These are phyloP conservation scores for Pangasianodon hypophthalmus DNA, from an alignment of 2,113 vertebrate species.

Conservation along the genomic window DNA sequence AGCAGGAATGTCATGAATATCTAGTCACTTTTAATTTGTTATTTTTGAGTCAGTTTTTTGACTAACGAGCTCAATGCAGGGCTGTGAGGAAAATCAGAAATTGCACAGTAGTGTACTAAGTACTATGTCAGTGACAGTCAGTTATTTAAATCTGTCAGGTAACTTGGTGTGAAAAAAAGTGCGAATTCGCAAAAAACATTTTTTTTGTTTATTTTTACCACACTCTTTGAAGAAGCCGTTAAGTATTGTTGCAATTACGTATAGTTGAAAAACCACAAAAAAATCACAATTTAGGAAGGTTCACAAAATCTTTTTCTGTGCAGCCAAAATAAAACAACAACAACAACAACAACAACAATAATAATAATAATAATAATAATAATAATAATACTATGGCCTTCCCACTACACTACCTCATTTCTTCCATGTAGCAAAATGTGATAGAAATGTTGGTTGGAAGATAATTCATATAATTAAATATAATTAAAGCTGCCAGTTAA, in stretches of 20 bases:
- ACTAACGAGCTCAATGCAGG: not conserved
- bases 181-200: not conserved
- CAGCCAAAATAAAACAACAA: not conserved
- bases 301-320: too few relatives aligned
- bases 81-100: not conserved
- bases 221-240: not conserved
- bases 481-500: constrained; percentile 17
- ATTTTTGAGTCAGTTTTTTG: not conserved
- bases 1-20: not conserved
- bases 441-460: not conserved
- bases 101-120: not conserved
- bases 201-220: not conserved
- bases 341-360: not conserved
- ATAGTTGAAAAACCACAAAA: too few relatives aligned
- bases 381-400: not conserved
- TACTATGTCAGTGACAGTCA: not conserved
- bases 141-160: not conserved
- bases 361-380: not conserved
- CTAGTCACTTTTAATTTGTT: not conserved
- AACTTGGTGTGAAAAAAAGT: not conserved
- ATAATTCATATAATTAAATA: constrained; percentile 19
- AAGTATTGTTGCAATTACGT: too few relatives aligned
- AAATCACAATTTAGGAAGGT: too few relatives aligned
- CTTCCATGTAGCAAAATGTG: not conserved
- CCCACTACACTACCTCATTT: not conserved